These are phyloP conservation scores for Acromyrmex heyeri DNA, from an alignment of 1,140 invertebrate species.

Conservation along the genomic window DNA sequence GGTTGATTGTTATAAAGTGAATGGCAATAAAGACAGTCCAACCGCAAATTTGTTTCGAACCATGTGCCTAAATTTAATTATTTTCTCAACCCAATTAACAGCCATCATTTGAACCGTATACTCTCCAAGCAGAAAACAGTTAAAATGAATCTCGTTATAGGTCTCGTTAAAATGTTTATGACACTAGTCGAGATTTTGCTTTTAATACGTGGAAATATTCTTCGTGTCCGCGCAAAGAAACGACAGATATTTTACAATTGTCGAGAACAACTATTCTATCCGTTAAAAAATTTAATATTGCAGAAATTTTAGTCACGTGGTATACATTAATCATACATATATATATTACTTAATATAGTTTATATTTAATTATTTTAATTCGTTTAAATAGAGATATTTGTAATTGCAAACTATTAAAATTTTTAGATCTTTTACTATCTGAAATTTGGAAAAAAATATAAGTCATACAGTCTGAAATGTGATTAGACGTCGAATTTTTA, in stretches of 20 bases:
- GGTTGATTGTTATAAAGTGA: background rate
- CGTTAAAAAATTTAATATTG: background rate
- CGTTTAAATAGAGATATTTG: background rate
- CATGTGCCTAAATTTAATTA: slow-evolving; percentile 62
- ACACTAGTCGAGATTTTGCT: slow-evolving; percentile 12
- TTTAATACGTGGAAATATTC: slow-evolving; percentile 7
- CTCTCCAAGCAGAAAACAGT: background rate
- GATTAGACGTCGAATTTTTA: background rate
- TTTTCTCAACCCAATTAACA: slow-evolving; percentile 64
- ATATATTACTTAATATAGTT: background rate
- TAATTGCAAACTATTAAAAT: background rate
- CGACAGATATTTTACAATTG: slow-evolving; percentile 1
- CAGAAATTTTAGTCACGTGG: background rate
- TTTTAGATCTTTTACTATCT: background rate
- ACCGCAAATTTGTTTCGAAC: slow-evolving; percentile 29
- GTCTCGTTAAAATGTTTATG: slow-evolving; percentile 63
- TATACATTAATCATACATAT: background rate
- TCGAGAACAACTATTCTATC: background rate
- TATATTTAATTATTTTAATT: background rate
- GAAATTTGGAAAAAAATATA: background rate
- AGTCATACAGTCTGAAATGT: background rate
- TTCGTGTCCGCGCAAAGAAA: background rate
- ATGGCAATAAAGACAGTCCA: background rate
- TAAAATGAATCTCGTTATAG: slow-evolving; percentile 25
- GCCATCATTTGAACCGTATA: slow-evolving; percentile 13